These are phyloP conservation scores for Apis laboriosa DNA, from an alignment of 1,140 invertebrate species.

Conservation along the genomic window DNA sequence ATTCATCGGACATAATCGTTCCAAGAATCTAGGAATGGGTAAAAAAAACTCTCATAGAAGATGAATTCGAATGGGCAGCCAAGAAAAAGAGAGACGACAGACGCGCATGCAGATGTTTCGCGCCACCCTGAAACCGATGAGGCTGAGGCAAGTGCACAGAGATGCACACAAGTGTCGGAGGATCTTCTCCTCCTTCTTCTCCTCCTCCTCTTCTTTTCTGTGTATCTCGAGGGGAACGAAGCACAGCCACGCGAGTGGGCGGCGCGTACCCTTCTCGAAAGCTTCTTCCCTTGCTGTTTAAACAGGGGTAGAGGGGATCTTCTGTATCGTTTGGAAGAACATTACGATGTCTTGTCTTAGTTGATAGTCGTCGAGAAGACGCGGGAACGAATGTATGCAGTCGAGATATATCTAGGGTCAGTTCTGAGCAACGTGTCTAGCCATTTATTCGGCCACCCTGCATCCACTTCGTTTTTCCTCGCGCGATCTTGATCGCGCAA, in stretches of 20 bases:
- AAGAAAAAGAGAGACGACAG: constrained; percentile 29
- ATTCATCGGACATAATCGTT: constrained; percentile 27
- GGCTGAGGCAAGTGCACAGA: constrained; percentile 36
- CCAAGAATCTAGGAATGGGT: constrained; percentile 23
- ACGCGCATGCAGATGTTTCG: constrained; percentile 39
- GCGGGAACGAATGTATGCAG: constrained; percentile 44
- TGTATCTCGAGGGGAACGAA: constrained; percentile 21
- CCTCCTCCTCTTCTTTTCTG: not conserved
- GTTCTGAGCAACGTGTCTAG: not conserved
- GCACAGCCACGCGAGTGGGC: constrained; percentile 79
- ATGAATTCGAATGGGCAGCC: constrained; percentile 23
- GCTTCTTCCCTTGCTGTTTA: constrained; percentile 32
- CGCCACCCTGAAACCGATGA: constrained; percentile 36
- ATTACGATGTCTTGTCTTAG: constrained; percentile 32
- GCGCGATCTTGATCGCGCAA: constrained; percentile 39
- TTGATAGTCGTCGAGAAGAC: constrained; percentile 58
- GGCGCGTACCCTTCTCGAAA: constrained; percentile 64
- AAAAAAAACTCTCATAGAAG: not conserved
- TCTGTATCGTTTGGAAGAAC: constrained; percentile 30
- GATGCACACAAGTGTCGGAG: constrained; percentile 41
- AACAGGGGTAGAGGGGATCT: constrained; percentile 30
- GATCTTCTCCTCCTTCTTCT: not conserved
- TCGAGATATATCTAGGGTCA: constrained; percentile 65
- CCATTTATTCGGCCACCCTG: constrained; percentile 11
- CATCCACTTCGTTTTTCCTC: not conserved